phyloP scores from a whole-genome alignment of 2,113 vertebrate species.

The Terrapene triunguis region DNA sequence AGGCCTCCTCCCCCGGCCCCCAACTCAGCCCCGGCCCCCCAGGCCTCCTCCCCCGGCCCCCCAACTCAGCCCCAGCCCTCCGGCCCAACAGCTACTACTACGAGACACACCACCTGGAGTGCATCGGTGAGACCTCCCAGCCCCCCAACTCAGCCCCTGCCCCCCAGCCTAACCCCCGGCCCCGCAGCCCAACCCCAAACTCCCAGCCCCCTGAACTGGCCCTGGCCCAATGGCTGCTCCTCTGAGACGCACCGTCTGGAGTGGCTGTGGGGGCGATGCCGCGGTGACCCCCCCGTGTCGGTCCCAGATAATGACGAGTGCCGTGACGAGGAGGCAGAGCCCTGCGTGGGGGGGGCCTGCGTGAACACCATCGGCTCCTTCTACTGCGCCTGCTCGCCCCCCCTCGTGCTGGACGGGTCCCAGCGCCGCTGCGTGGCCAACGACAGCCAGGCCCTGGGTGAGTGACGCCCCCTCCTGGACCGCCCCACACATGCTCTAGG shows the following conservation, averaged over 20 bases:
- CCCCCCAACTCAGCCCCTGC: too few relatives aligned
- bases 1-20: background rate
- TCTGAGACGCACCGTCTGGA: background rate
- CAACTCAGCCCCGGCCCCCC: background rate
- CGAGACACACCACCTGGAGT: too few relatives aligned
- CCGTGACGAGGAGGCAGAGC: conserved; percentile 80
- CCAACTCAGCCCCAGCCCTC: background rate
- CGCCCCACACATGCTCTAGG: too few relatives aligned
- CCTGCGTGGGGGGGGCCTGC: conserved; percentile 85
- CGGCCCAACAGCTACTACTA: too few relatives aligned
- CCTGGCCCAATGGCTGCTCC: background rate
- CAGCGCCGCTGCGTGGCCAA: conserved; percentile 86
- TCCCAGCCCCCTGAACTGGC: background rate
- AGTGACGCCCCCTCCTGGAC: background rate
- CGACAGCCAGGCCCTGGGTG: conserved; percentile 82
- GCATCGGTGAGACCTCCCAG: too few relatives aligned
- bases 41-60: too few relatives aligned
- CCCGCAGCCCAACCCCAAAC: too few relatives aligned
- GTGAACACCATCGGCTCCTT: conserved; percentile 90
- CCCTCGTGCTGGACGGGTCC: conserved; percentile 87
- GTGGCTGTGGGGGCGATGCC: background rate
- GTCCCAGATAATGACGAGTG: conserved; percentile 89
- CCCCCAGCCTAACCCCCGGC: too few relatives aligned
- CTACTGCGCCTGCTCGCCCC: conserved; percentile 86
- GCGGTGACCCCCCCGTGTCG: background rate